Evolutionary conservation across 1,140 invertebrate genomes (phyloP), one percentile per base, ranked within the genome.

Genomic region (Penaeus vannamei): DNA sequence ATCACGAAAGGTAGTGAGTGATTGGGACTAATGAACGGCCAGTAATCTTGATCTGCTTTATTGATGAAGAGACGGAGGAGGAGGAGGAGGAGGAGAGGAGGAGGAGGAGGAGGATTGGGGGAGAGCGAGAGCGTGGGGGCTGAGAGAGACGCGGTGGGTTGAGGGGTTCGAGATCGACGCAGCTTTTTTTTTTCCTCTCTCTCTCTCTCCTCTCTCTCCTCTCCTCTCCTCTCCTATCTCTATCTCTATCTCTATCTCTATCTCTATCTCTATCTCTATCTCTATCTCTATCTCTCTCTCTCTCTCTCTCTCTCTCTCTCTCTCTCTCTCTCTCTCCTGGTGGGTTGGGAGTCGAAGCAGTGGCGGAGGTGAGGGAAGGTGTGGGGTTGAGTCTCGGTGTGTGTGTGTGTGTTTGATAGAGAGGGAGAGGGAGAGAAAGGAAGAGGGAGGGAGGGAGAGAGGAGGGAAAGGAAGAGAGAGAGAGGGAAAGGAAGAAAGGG

Each of bases 1-100:
- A 53, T 53, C 53, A 53, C 53, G 53, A 53, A 53, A 12, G 53
- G 53, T 17, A 53, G 53, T 53, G 53, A 53, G 53, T 53, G 53
- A 53, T 53, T 53, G 53, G 53, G 53, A 53, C 53, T 53, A 53
- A 53, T 53, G 53, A 53, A 53, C 53, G 53, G 53, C 10, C 53
- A 53, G 53, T 53, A 53, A 53, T 53, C 53, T 53, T 53, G 12
- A 53, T 8, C 53, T 53, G 53, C 53, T 53, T 53, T 53, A 53
- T 53, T 53, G 77, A 80, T 23, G 23, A 42, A 32, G 77, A 29
- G 42, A 32, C 26, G 42, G 42, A 29, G 42, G 42, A 29, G 42
- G 84, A 72, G 62, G 46, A 46, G 46, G 84, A 72, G 84, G 66
- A 61, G 66, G 83, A 84, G 83, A 84, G 83, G 66, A 61, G 66